Percentiles rank a stretch among this genome's conserved stretches.
Conservation (phyloP, 2,797 vertebrate species). For the Avahi laniger region DNA sequence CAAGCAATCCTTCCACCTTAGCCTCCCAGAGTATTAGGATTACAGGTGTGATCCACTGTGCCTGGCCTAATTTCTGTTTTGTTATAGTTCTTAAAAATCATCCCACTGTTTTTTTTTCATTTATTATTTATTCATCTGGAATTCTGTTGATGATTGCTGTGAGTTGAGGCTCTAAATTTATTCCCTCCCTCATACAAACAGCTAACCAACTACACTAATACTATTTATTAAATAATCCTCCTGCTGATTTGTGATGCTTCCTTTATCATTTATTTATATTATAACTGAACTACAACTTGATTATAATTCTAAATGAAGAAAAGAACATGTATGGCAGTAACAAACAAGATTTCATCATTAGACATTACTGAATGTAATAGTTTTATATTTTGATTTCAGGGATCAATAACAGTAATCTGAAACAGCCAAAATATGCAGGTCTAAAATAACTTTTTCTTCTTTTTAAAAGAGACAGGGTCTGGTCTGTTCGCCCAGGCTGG, state of each 20-base stretch:
- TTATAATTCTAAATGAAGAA: slow-evolving; percentile 16
- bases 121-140: slow-evolving; percentile 3
- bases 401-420: neutral
- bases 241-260: neutral
- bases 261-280: neutral
- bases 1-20: neutral
- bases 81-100: neutral
- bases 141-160: slow-evolving; percentile 8
- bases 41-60: neutral
- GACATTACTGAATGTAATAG: neutral
- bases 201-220: neutral
- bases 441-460: neutral
- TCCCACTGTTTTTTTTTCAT: neutral
- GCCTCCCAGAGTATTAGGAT: neutral
- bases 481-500: neutral
- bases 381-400: slow-evolving; percentile 17
- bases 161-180: slow-evolving; percentile 34
- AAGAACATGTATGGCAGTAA: neutral
- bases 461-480: neutral
- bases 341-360: slow-evolving; percentile 3
- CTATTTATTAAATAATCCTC: slow-evolving; percentile 1
- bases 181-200: neutral
- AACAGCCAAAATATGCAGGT: neutral
- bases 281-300: neutral
- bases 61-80: neutral